Conservation (phyloP, 1,140 invertebrate species). For the Procambarus clarkii region DNA sequence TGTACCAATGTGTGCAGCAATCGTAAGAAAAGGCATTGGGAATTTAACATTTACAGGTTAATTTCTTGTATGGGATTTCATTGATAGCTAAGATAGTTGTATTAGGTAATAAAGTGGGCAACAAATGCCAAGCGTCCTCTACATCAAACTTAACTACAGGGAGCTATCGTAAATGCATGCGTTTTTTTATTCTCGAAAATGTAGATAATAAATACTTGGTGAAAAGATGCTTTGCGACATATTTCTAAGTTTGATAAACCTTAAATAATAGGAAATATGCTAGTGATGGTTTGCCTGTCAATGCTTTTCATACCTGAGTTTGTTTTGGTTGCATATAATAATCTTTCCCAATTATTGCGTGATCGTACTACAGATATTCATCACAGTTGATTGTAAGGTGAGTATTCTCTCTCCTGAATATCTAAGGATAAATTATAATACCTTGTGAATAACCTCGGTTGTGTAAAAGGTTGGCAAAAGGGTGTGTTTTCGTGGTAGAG, state of each 20-base stretch:
- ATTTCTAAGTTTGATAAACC: not conserved
- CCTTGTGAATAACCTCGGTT: too few species aligned
- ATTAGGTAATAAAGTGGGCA: not conserved
- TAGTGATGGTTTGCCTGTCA: not conserved
- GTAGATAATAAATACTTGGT: not conserved
- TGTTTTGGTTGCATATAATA: conserved; percentile 28
- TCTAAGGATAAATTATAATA: not conserved
- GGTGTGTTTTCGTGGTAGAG: not conserved
- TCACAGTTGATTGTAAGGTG: not conserved
- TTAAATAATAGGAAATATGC: not conserved
- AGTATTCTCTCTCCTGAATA: not conserved
- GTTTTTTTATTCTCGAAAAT: not conserved
- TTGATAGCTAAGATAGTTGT: not conserved
- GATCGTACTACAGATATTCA: not conserved
- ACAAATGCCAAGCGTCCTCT: not conserved
- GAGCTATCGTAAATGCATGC: not conserved
- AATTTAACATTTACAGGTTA: not conserved
- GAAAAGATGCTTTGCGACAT: not conserved
- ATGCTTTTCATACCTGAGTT: conserved; percentile 28
- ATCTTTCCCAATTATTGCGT: conserved; percentile 24
- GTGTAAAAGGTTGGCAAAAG: not conserved
- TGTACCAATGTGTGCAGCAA: not conserved
- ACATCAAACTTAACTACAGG: not conserved
- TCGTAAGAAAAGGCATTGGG: not conserved
- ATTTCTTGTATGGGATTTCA: not conserved